These are phyloP conservation scores for Nixonia krombeini DNA, from an alignment of 1,140 invertebrate species.

Conservation along the genomic window DNA sequence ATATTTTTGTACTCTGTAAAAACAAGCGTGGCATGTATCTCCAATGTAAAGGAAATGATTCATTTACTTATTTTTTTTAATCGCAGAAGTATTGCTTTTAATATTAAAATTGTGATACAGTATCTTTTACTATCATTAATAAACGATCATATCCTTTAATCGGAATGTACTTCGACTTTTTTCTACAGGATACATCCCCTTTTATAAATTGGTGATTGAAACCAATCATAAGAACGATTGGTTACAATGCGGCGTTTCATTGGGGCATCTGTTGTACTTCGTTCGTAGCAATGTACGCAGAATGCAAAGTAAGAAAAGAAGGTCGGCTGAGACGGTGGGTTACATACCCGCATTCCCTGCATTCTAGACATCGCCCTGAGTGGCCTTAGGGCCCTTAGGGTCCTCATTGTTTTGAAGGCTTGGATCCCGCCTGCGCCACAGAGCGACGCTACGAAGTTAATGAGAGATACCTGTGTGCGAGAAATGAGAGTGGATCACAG, in stretches of 20 bases:
- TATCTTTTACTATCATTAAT: no score
- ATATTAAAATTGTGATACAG: no score
- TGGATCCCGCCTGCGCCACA: constrained; percentile 95
- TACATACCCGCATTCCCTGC: constrained; percentile 98
- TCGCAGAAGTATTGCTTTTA: no score
- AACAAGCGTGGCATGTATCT: no score
- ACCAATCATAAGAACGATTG: no score
- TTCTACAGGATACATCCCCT: no score
- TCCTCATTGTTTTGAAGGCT: constrained; percentile 98
- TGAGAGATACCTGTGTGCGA: constrained; percentile 90
- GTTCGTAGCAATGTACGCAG: neutral
- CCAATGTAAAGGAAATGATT: no score
- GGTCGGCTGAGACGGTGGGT: constrained; percentile 71
- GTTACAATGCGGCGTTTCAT: constrained; percentile 34
- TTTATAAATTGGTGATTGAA: no score
- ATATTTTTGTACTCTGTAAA: no score
- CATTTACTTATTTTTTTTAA: no score
- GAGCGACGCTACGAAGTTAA: constrained; percentile 96
- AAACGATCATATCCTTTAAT: no score
- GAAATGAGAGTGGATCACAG: constrained; percentile 71
- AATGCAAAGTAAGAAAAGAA: constrained; percentile 53
- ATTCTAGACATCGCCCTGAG: constrained; percentile 96
- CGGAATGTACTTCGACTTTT: no score
- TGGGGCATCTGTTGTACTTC: constrained; percentile 29
- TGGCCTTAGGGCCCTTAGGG: constrained; percentile 93